These are phyloP conservation scores for Pterocles orientalis DNA, from an alignment of 2,113 vertebrate genomes.

Conservation along the genomic window DNA sequence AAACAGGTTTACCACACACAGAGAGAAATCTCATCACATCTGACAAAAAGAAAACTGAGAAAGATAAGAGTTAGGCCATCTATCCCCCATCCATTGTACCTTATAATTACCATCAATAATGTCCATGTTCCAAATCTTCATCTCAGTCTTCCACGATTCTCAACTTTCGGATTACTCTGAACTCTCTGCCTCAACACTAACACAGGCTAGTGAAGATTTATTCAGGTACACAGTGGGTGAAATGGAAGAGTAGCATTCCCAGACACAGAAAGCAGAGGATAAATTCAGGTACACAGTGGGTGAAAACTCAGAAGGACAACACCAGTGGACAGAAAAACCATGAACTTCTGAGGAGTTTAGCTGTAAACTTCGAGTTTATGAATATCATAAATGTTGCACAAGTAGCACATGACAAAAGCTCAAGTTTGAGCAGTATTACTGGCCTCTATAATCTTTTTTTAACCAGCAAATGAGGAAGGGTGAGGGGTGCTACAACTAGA, in stretches of 20 bases:
- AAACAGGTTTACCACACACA: constrained; percentile 23
- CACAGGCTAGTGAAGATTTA: background rate
- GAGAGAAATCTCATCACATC: background rate
- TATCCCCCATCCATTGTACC: background rate
- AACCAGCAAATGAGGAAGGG: background rate
- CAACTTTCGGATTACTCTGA: background rate
- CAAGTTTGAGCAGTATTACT: background rate
- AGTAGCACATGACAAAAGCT: background rate
- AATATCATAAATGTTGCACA: background rate
- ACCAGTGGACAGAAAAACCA: background rate
- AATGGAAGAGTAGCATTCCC: background rate
- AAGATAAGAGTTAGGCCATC: background rate
- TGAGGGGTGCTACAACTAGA: background rate
- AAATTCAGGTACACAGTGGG: background rate
- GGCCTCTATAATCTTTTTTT: background rate
- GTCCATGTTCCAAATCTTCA: background rate
- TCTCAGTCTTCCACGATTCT: background rate
- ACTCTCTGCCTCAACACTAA: background rate
- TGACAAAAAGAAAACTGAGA: background rate
- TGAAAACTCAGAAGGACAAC: background rate
- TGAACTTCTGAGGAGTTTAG: background rate
- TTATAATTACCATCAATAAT: background rate
- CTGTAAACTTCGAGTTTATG: background rate
- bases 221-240: background rate
- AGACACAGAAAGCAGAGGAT: background rate